Percentiles rank a stretch among this genome's conserved stretches.
Evolutionary conservation across 2,797 vertebrate species (phyloP).

Genomic region (Serranus cabrilla): DNA sequence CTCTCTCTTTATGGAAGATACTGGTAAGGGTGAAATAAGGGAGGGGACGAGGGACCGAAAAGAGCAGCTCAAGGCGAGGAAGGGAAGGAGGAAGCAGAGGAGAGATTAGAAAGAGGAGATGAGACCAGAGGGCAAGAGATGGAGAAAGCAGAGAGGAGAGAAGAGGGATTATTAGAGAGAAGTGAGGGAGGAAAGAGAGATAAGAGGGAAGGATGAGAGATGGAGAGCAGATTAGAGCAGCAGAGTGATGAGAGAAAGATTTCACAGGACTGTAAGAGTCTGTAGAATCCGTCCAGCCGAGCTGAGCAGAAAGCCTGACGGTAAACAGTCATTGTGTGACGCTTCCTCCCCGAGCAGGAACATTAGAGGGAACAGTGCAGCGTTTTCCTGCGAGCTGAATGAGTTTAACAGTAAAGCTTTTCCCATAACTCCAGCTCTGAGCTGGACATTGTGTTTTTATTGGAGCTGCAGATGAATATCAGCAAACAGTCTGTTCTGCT

Average conservation of each 20-base stretch:
- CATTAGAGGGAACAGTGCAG: slow-evolving; percentile 13
- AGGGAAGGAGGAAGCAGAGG: background rate
- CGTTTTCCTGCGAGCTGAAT: slow-evolving; percentile 40
- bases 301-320: slow-evolving; percentile 11
- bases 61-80: background rate
- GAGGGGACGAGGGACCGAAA: background rate
- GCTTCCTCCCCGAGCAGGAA: slow-evolving; percentile 56
- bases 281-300: too few relatives aligned
- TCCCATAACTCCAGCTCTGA: background rate
- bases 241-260: background rate
- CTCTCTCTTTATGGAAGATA: slow-evolving; percentile 7
- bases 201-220: background rate
- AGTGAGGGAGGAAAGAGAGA: background rate
- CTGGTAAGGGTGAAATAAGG: slow-evolving; percentile 5
- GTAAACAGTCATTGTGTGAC: slow-evolving; percentile 51
- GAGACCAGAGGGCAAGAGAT: slow-evolving; percentile 11
- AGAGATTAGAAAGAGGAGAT: slow-evolving; percentile 10
- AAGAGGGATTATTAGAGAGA: slow-evolving; percentile 2
- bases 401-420: slow-evolving; percentile 12
- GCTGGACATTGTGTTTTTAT: slow-evolving; percentile 1
- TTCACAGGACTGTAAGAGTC: background rate
- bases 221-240: background rate
- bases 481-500: background rate
- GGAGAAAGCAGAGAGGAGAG: background rate
- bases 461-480: background rate